Conservation (phyloP, 2,888 invertebrate genomes). For the Mermis nigrescens region DNA sequence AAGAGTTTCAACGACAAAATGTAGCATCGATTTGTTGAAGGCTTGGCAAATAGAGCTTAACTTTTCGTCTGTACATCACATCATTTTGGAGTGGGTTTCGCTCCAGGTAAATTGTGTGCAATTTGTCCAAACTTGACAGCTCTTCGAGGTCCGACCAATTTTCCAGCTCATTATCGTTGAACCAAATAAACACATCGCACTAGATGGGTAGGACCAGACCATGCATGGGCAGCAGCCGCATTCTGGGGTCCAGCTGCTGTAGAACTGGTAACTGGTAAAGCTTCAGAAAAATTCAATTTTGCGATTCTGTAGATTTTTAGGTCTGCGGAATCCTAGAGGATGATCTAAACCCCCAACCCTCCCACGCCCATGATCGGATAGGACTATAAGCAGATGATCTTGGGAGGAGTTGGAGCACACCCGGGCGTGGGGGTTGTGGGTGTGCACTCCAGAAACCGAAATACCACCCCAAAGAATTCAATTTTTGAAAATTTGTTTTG, state of each 20-base stretch:
- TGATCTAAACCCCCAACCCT: too few species aligned
- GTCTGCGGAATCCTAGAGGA: too few species aligned
- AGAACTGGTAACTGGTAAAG: not conserved
- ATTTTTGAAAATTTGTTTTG: too few species aligned
- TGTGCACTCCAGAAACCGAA: too few species aligned
- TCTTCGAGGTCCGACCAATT: conserved; percentile 58
- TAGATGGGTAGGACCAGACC: not conserved
- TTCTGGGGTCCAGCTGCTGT: not conserved
- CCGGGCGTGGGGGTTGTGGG: too few species aligned
- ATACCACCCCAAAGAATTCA: too few species aligned
- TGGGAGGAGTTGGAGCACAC: too few species aligned
- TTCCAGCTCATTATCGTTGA: conserved; percentile 69
- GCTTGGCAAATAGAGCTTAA: conserved; percentile 64
- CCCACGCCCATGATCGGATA: too few species aligned
- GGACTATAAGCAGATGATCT: too few species aligned
- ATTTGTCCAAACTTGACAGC: conserved; percentile 40
- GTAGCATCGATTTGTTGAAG: conserved; percentile 88
- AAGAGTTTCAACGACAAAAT: conserved; percentile 47
- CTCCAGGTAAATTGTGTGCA: conserved; percentile 71
- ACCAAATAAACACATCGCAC: conserved; percentile 41
- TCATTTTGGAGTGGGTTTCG: conserved; percentile 60
- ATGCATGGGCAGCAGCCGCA: too few species aligned
- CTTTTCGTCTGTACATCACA: conserved; percentile 67
- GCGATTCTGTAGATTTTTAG: too few species aligned
- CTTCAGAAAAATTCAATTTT: not conserved